Base-by-base conservation (phyloP, 2,888 invertebrate genomes). In the Drepanosiphum platanoidis region DNA sequence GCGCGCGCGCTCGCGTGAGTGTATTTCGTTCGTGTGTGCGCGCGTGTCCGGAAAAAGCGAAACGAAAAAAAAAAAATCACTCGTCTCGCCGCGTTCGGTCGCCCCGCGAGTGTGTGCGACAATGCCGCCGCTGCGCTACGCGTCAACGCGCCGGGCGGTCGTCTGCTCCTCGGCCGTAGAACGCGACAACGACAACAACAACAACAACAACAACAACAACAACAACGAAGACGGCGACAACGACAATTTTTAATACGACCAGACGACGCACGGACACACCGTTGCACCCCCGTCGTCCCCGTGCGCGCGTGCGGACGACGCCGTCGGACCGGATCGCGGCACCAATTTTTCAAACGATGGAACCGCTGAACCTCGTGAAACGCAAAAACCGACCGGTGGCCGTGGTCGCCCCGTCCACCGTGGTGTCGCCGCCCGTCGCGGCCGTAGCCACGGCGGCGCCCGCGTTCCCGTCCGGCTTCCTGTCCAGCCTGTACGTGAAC, bases 281-380 rank as follows among this genome's bases (percentile, higher is more conserved):
- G 46, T 52, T 22, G 68, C 80, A 46, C 42, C 15, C 3, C 42
- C 32, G 68, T 39, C 36, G 34, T 39, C 46, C 15, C 18, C 34
- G 32, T 34, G 77, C n/a, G n/a, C n/a, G 68, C 3, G 34, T 3
- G n/a, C 46, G 1, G n/a, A 32, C 27, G 15, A 15, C 3, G 22
- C 22, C 5, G 39, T 39, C 66, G 46, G 46, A 9, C 30, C 52
- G 27, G 3, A 4, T 13, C 32, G 66, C 27, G 15, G 13, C 39
- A 32, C 9, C 42, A n/a, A n/a, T n/a, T n/a, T n/a, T n/a, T n/a
- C 42, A 30, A 13, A 32, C 1, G n/a, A 84, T 84, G 84, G 90
- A 90, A 89, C 91, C 92, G 90, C 90, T 92, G 90, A 92, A 92
- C 90, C 90, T 91, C 88, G 90, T 91, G 88, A 91, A 91, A 87